Base-by-base conservation (phyloP, 1,140 invertebrate species). In the Macrobrachium rosenbergii region DNA sequence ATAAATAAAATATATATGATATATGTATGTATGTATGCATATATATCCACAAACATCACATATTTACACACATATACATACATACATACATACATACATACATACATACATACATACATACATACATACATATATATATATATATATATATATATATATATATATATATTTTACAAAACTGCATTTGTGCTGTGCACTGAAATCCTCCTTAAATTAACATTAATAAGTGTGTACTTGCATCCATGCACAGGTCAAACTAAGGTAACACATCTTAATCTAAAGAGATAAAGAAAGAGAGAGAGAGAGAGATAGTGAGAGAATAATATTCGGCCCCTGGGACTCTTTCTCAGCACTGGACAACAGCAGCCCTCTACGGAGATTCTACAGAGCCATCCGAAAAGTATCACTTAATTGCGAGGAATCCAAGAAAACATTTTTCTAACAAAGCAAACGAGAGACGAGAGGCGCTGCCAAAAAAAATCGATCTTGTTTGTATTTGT, bases 271-370 rank as follows among this genome's bases (percentile, higher is more conserved):
- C n/a, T n/a, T n/a, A n/a, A n/a, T n/a, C n/a, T n/a, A n/a, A n/a
- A n/a, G n/a, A 76, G 73, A 76, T 37, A 76, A 37, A 76, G 73
- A 76, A 37, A 76, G 73, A 76, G 73, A 76, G 72, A 21, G 72
- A 75, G 73, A 76, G 73, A 76, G 72, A 75, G 72, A n/a, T n/a
- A n/a, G n/a, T n/a, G n/a, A 75, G 72, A 75, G 72, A 75, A 37
- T 37, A n/a, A 37, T 37, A 37, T 3, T 37, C 52, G 7, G 0
- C 7, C 7, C 6, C 52, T 12, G 12, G 8, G 52, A 8, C 52
- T 12, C 7, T 0, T 52, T n/a, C 28, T 3, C 52, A 0, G 12
- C 6, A 52, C 52, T 52, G 52, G 52, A 12, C 52, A 52, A 52
- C 52, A 52, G 52, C 52, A 10, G 28, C 28, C 3, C 28, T 37